Percentiles rank a stretch among this genome's conserved stretches.
phyloP scores from a whole-genome alignment of 2,113 vertebrate species.

The Axis porcinus region DNA sequence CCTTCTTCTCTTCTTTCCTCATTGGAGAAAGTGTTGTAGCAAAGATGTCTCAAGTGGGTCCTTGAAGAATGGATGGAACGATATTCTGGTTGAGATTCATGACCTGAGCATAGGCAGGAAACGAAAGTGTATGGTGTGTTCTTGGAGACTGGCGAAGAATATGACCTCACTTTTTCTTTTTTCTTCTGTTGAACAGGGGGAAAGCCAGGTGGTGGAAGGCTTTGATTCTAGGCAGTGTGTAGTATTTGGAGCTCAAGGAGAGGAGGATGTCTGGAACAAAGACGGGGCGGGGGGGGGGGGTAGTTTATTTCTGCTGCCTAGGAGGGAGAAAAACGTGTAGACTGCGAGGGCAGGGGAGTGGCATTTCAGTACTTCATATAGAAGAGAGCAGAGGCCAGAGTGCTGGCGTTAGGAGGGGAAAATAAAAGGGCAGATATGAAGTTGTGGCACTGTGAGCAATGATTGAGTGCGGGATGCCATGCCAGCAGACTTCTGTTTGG shows the following conservation, averaged over 20 bases:
- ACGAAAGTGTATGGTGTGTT: background rate
- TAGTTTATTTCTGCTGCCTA: background rate
- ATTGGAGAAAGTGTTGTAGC: background rate
- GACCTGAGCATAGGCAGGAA: background rate
- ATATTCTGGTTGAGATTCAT: background rate
- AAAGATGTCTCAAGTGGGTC: background rate
- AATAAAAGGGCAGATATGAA: background rate
- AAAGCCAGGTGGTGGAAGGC: background rate
- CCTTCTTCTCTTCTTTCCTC: background rate
- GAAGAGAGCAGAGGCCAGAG: background rate
- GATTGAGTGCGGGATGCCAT: background rate
- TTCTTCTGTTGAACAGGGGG: background rate
- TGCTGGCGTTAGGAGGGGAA: background rate
- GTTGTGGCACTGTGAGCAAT: background rate
- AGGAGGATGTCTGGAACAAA: background rate
- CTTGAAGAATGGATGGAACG: background rate
- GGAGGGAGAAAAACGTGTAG: background rate
- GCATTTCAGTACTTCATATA: background rate
- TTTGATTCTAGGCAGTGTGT: background rate
- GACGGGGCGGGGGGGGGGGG: too few relatives aligned
- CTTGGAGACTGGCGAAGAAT: background rate
- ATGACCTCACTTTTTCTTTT: background rate
- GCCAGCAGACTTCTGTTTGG: background rate
- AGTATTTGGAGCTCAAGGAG: background rate
- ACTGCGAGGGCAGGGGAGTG: rapidly evolving